These are phyloP conservation scores for Eurystomus glaucurus DNA, from an alignment of 2,797 vertebrate genomes.

Conservation along the genomic window DNA sequence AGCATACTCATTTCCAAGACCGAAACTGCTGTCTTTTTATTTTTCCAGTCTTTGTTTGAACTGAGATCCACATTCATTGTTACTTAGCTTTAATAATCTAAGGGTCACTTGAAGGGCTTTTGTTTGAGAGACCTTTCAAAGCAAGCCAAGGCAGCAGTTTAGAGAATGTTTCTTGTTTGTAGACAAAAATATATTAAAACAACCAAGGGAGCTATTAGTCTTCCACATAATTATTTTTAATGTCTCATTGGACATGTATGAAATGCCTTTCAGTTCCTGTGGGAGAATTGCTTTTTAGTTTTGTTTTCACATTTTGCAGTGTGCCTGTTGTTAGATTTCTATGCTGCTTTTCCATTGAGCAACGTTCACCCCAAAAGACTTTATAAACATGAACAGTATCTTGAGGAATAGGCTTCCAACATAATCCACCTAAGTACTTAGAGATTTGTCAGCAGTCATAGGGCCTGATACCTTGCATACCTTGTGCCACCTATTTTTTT, in stretches of 20 bases:
- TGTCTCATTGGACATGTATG: conserved; percentile 85
- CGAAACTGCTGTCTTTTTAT: conserved; percentile 60
- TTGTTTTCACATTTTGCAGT: conserved; percentile 71
- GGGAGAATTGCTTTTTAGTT: conserved; percentile 81
- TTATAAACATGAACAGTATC: conserved; percentile 50
- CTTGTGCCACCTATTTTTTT: conserved; percentile 14
- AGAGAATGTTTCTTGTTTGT: conserved; percentile 89
- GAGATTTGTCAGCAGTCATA: neutral
- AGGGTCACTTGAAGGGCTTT: conserved; percentile 84
- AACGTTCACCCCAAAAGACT: conserved; percentile 67
- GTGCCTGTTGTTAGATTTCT: conserved; percentile 75
- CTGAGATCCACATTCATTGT: conserved; percentile 76
- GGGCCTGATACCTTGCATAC: conserved; percentile 2
- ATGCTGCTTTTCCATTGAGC: conserved; percentile 71
- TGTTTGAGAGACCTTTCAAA: conserved; percentile 88
- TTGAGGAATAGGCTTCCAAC: conserved; percentile 46
- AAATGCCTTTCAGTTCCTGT: conserved; percentile 86
- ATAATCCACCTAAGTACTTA: neutral
- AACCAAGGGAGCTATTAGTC: conserved; percentile 89
- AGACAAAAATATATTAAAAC: conserved; percentile 88
- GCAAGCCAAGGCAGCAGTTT: conserved; percentile 87
- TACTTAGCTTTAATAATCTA: conserved; percentile 77
- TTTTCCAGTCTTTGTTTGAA: conserved; percentile 64
- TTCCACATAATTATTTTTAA: conserved; percentile 88
- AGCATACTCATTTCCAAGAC: conserved; percentile 23